phyloP scores from a whole-genome alignment of 2,113 vertebrate species.

The Conger conger region DNA sequence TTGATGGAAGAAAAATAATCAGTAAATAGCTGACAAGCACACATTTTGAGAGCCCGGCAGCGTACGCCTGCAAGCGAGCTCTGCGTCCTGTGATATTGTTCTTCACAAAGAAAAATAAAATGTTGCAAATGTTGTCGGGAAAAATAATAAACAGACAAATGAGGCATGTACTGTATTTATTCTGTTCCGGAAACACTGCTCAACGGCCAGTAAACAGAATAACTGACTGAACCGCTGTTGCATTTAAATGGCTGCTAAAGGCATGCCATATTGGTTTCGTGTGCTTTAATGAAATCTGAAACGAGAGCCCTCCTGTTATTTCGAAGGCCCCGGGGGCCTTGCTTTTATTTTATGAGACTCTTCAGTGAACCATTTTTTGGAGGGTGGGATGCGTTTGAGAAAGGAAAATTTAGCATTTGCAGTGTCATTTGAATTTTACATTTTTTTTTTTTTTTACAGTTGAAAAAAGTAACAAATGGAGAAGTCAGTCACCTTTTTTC shows the following conservation, averaged over 20 bases:
- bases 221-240: conserved; percentile 27
- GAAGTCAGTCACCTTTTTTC: background rate
- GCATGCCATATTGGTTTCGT: background rate
- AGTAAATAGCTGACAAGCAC: no score
- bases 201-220: conserved; percentile 32
- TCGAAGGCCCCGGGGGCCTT: conserved; percentile 3
- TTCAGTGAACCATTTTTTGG: background rate
- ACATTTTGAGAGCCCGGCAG: no score
- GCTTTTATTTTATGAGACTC: conserved; percentile 9
- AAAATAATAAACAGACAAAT: background rate
- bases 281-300: conserved; percentile 33
- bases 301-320: conserved; percentile 26
- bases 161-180: background rate
- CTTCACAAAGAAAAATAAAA: background rate
- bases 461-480: background rate
- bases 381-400: background rate
- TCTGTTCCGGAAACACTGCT: background rate
- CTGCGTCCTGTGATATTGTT: background rate
- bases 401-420: conserved; percentile 10
- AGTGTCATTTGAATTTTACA: conserved; percentile 20
- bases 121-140: background rate
- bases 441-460: conserved; percentile 4
- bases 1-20: no score
- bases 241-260: conserved; percentile 34
- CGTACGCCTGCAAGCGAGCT: background rate